Percentiles rank a stretch among this genome's conserved stretches.
These are phyloP conservation scores for Pelobates cultripes DNA, from an alignment of 2,797 vertebrate species.

Conservation along the genomic window DNA sequence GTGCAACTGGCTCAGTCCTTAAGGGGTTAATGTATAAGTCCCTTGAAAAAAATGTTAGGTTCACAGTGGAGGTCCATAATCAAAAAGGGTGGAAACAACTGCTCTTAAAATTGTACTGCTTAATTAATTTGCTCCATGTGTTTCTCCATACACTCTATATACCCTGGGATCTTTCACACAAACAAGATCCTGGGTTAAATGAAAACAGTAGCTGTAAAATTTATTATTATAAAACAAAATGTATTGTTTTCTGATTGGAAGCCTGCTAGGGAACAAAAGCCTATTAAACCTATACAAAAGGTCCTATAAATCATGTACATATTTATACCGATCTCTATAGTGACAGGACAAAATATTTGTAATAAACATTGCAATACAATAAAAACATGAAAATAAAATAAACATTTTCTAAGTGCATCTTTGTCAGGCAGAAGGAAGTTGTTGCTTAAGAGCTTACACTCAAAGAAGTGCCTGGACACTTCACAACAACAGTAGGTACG, in stretches of 20 bases:
- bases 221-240: no score
- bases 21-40: no score
- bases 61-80: no score
- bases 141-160: no score
- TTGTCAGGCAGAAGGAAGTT: not conserved
- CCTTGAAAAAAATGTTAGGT: no score
- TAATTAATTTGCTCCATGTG: no score
- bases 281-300: not conserved
- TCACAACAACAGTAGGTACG: not conserved
- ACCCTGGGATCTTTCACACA: no score
- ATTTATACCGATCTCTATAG: not conserved
- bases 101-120: no score
- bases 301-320: not conserved
- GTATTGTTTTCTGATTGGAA: not conserved
- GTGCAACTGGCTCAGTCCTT: no score
- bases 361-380: not conserved
- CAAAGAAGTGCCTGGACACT: not conserved
- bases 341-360: not conserved
- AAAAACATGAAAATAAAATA: not conserved
- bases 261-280: not conserved
- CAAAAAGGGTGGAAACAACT: no score
- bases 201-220: not conserved
- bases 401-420: not conserved
- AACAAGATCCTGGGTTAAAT: not conserved
- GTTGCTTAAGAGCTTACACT: slow-evolving; percentile 5